phyloP scores from a whole-genome alignment of 2,888 invertebrate species.

The Scaptodrosophila latifasciaeformis region DNA sequence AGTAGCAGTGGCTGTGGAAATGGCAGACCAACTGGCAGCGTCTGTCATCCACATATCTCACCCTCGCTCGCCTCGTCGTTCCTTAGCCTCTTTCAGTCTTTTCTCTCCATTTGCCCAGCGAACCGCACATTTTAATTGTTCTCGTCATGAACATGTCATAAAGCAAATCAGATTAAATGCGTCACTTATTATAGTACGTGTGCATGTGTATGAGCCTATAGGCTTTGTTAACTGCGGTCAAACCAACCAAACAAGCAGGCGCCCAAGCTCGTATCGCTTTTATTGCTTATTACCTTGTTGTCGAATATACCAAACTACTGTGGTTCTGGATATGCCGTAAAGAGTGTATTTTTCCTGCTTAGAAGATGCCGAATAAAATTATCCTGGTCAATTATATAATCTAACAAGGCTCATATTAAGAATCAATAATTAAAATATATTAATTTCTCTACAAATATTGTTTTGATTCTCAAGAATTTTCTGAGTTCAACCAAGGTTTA shows the following conservation, averaged over 20 bases:
- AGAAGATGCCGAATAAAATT: too few species aligned
- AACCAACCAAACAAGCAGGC: slow-evolving; percentile 27
- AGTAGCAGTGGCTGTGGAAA: not conserved
- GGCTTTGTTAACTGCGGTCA: slow-evolving; percentile 66
- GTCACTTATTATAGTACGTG: slow-evolving; percentile 63
- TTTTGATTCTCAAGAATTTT: too few species aligned
- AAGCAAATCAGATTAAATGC: slow-evolving; percentile 71
- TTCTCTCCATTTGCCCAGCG: slow-evolving; percentile 46
- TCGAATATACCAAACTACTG: slow-evolving; percentile 37
- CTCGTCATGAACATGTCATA: slow-evolving; percentile 72
- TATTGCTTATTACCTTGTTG: slow-evolving; percentile 66
- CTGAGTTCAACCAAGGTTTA: too few species aligned
- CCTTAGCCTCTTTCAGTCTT: too few species aligned
- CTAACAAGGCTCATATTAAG: too few species aligned
- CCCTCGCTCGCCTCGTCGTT: not conserved
- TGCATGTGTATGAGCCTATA: slow-evolving; percentile 27
- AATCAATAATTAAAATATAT: not conserved
- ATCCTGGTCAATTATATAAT: too few species aligned
- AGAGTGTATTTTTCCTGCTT: too few species aligned
- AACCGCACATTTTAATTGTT: slow-evolving; percentile 71
- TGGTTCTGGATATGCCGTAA: slow-evolving; percentile 29
- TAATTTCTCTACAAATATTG: not conserved
- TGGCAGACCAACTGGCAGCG: too few species aligned
- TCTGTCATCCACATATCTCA: too few species aligned
- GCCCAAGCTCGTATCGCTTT: slow-evolving; percentile 50